Percentiles rank a stretch among this genome's conserved stretches.
Evolutionary conservation across 2,113 vertebrate genomes (phyloP).

Genomic region (Pipa parva): DNA sequence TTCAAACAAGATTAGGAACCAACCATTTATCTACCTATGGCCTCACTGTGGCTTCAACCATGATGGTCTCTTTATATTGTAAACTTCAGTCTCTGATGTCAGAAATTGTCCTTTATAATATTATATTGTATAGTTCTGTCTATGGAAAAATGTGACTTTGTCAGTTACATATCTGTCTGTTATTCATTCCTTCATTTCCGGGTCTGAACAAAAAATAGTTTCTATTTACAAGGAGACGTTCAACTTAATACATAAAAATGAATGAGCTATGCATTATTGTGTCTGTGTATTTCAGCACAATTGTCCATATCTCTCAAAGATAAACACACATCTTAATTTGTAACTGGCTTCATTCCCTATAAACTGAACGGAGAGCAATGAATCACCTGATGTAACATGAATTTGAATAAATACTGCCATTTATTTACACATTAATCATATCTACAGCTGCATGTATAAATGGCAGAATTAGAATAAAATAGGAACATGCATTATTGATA

Average conservation of each 20-base stretch:
- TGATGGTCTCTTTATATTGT: too few species aligned
- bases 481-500: not conserved
- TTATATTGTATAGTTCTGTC: too few species aligned
- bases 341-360: too few species aligned
- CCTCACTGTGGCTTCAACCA: too few species aligned
- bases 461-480: not conserved
- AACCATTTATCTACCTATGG: too few species aligned
- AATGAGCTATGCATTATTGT: not conserved
- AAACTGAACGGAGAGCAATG: not conserved
- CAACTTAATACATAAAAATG: not conserved
- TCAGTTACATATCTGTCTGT: too few species aligned
- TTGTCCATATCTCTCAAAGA: not conserved
- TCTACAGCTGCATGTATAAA: not conserved
- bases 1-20: too few species aligned
- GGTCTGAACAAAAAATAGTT: too few species aligned
- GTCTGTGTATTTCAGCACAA: not conserved
- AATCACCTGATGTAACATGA: constrained; percentile 10
- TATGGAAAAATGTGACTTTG: too few species aligned
- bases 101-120: too few species aligned
- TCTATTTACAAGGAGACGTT: not conserved
- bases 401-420: not conserved
- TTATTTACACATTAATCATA: constrained; percentile 29
- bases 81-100: too few species aligned
- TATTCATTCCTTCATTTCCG: too few species aligned
- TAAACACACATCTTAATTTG: constrained; percentile 16